Base-by-base conservation (phyloP, 2,113 vertebrate genomes). In the Ramphastos sulfuratus region DNA sequence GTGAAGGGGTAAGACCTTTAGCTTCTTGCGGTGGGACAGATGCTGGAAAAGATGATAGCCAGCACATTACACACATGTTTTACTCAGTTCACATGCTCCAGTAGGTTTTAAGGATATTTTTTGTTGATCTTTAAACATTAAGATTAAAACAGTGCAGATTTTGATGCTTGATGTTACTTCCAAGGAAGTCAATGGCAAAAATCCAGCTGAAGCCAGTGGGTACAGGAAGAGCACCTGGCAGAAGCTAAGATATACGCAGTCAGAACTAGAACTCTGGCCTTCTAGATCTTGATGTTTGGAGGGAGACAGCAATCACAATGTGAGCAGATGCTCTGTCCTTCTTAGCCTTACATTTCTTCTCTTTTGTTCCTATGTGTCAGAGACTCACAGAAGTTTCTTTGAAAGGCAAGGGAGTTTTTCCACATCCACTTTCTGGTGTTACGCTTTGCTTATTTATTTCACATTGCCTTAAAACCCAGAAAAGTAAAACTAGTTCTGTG, bases 291-390 rank as follows among this genome's bases (percentile, higher is more conserved):
- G 65, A 44, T 75, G 54, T 84, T 86, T 92, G 91, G 85, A 88
- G 88, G 76, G 25, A 90, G 87, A 79, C 54, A 63, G 75, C 27
- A 33, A 55, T 71, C 87, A 58, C 85, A 83, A 67, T 42, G 73
- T 30, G 73, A 96, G 55, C 91, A 92, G 90, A 94, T 94, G 85
- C 87, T 96, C 65, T 82, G 85, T 84, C 76, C 82, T 89, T 73
- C 85, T 80, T 42, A 78, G 85, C 66, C 63, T 95, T 70, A 50
- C 35, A 76, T 91, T 95, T 96, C 90, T 87, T 86, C 82, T 54
- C 58, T 69, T 85, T 83, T 63, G 73, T 81, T 91, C 20, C 4
- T 61, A 9, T 1, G 9, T 90, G 76, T 82, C 92, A 95, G 80
- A 75, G 65, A 84, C 65, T 78, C 90, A 89, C 82, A 78, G 76